Evolutionary conservation across 2,888 invertebrate species (phyloP).

Genomic region (Drosophila lacicola): DNA sequence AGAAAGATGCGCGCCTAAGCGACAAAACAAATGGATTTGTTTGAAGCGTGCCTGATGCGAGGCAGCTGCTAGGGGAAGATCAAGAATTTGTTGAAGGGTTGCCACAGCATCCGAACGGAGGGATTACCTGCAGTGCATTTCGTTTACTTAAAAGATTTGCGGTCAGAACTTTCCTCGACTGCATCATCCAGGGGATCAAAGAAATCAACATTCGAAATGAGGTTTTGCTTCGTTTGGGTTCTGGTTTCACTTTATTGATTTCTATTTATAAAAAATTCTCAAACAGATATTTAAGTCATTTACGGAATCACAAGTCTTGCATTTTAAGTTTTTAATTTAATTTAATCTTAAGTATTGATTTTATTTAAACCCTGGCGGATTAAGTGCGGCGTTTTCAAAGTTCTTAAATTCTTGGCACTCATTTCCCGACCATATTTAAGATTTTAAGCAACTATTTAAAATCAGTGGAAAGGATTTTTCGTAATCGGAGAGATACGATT

Average conservation of each 20-base stretch:
- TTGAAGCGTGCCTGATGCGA: conserved; percentile 76
- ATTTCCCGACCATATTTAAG: no score
- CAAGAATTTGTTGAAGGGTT: conserved; percentile 63
- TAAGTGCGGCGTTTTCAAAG: no score
- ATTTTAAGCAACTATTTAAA: no score
- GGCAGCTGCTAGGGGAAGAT: conserved; percentile 61
- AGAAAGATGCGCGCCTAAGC: conserved; percentile 55
- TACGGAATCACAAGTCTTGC: no score
- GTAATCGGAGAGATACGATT: no score
- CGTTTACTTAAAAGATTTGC: conserved; percentile 65
- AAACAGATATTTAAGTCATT: no score
- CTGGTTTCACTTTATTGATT: conserved; percentile 1
- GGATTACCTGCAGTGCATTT: conserved; percentile 55
- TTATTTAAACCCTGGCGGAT: no score
- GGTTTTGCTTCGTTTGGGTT: conserved; percentile 5
- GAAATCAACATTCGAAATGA: conserved; percentile 17
- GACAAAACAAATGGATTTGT: conserved; percentile 53
- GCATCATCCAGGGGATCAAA: conserved; percentile 19
- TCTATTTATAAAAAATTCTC: no score
- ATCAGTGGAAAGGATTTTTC: no score
- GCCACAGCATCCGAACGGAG: conserved; percentile 15
- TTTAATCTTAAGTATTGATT: background rate
- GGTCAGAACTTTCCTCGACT: conserved; percentile 35
- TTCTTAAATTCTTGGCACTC: no score
- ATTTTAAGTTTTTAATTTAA: background rate